Base-by-base conservation (phyloP, 2,888 invertebrate genomes). In the Agrenia bidenticulata region DNA sequence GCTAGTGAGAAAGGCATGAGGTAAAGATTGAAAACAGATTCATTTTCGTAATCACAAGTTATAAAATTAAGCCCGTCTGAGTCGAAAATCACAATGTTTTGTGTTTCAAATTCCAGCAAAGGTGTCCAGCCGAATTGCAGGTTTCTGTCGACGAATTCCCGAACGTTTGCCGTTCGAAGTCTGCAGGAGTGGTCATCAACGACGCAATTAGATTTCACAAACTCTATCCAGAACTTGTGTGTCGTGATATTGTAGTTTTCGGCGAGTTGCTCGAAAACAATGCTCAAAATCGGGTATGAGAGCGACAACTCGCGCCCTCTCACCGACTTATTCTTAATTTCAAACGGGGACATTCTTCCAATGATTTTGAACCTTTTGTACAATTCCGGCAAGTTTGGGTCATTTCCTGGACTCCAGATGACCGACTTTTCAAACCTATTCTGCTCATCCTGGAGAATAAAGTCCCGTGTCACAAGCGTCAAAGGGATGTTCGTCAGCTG, bases 51-150 rank as follows among this genome's bases (percentile, higher is more conserved):
- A 19, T 45, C 45, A 19, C 45, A 45, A 45, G 17, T 45, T 9
- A 45, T 45, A 19, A 45, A 45, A 45, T 45, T 45, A 17, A 45
- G 45, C 4, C 45, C 45, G n/a, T 45, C 45, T 4, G 19, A n/a
- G 5, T 45, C 7, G 7, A 45, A 17, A 45, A 45, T 17, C 4
- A 45, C n/a, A 4, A 45, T 4, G 5, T 45, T 15, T 45, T 19
- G 17, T 9, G 45, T 15, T 7, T 17, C 4, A n/a, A 17, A 5
- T 15, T 45, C 45, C 7, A 17, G 17, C 4, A 9, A 4, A 5
- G 45, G 11, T 7, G 32, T 32, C 4, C 4, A 32, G 11, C 32
- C 19, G 4, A 19, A 9, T 19, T 17, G 7, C 4, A 45, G 45
- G 19, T 45, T 45, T 7, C 45, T n/a, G 5, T 45, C 45, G 7